These are phyloP conservation scores for Linyphia triangularis DNA, from an alignment of 2,888 invertebrate species.

Conservation along the genomic window DNA sequence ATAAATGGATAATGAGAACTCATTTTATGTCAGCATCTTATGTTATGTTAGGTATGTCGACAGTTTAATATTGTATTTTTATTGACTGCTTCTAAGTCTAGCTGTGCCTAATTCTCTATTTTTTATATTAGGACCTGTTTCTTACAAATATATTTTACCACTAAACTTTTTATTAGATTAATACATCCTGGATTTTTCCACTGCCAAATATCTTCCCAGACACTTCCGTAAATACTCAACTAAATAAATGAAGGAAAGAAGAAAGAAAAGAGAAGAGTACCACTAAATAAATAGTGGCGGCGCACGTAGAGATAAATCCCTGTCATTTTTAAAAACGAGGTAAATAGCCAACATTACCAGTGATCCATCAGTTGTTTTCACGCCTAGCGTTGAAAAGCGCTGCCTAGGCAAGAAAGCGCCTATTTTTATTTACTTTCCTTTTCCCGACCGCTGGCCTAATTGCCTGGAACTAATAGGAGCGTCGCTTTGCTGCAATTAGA, in stretches of 20 bases:
- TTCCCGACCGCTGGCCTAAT: conserved; percentile 40
- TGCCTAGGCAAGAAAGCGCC: conserved; percentile 33
- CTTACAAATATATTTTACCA: no score
- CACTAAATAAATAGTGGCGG: conserved; percentile 30
- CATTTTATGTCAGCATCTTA: no score
- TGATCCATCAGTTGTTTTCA: conserved; percentile 70
- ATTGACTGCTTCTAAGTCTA: no score
- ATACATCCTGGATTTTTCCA: no score
- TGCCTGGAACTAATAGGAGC: conserved; percentile 72
- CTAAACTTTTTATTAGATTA: no score
- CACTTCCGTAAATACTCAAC: neutral
- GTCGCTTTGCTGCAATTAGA: conserved; percentile 44
- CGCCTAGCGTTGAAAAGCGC: conserved; percentile 54
- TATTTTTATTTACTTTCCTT: conserved; percentile 4
- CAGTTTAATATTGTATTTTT: no score
- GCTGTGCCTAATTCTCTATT: no score
- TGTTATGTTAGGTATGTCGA: no score
- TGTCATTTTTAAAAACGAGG: conserved; percentile 42
- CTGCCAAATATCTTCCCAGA: no score
- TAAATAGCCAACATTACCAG: conserved; percentile 26
- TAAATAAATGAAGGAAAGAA: neutral
- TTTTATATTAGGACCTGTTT: no score
- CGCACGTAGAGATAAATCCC: conserved; percentile 43
- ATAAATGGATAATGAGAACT: no score
- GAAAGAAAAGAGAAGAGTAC: neutral